Percentiles rank a stretch among this genome's conserved stretches.
phyloP scores from a whole-genome alignment of 37 sponge, comb jelly and placozoan genomes.

The Eunapius fragilis region DNA sequence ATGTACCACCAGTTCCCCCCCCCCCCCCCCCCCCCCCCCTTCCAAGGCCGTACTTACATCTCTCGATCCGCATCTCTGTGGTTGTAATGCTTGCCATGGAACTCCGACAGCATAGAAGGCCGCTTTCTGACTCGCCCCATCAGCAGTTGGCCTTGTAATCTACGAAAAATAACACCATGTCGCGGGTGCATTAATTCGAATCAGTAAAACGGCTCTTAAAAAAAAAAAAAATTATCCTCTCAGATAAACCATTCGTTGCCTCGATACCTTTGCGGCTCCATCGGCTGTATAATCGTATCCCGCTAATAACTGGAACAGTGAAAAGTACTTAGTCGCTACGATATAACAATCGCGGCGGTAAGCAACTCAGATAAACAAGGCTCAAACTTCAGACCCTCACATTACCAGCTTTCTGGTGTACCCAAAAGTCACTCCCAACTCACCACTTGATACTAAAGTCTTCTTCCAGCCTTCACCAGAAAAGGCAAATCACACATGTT shows the following conservation, averaged over 20 bases:
- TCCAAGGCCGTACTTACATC: not conserved
- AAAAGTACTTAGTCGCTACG: not conserved
- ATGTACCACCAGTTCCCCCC: not conserved
- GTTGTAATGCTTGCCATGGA: conserved; percentile 64
- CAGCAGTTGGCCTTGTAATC: not conserved
- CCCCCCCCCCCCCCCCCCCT: no score
- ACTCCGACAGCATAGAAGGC: conserved; percentile 74
- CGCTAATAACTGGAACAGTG: not conserved
- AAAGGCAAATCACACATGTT: not conserved
- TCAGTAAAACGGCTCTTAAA: not conserved
- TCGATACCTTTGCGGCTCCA: not conserved
- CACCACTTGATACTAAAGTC: not conserved
- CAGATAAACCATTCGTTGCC: not conserved
- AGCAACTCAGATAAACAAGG: not conserved
- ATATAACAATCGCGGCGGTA: not conserved
- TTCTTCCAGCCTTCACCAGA: not conserved
- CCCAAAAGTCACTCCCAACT: not conserved
- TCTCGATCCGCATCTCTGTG: not conserved
- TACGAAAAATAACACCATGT: not conserved
- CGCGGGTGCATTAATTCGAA: not conserved
- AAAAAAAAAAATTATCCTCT: not conserved
- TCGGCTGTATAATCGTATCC: not conserved
- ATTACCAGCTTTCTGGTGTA: not conserved
- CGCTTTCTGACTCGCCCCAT: conserved; percentile 36
- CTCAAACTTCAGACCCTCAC: not conserved